phyloP scores from a whole-genome alignment of 2,888 invertebrate genomes.

The Parelbella ahira region DNA sequence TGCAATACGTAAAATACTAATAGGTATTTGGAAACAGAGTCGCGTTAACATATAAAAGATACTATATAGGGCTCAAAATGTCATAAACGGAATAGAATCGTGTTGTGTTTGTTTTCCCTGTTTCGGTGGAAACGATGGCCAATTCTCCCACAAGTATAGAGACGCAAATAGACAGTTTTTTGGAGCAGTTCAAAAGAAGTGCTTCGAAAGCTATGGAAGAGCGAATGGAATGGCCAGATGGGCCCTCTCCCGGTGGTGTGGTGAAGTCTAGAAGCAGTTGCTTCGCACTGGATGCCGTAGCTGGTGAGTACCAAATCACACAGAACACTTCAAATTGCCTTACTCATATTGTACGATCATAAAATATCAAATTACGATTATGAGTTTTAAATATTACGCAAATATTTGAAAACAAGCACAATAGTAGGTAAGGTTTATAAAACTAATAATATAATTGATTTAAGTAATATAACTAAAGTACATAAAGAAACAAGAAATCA shows the following conservation, averaged over 20 bases:
- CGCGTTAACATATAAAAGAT: constrained; percentile 31
- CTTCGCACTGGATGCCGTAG: constrained; percentile 65
- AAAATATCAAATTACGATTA: too few species aligned
- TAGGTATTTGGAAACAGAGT: constrained; percentile 23
- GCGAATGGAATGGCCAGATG: constrained; percentile 75
- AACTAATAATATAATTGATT: too few species aligned
- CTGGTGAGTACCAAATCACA: constrained; percentile 56
- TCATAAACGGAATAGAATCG: constrained; percentile 46
- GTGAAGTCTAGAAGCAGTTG: constrained; percentile 77
- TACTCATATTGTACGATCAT: too few species aligned
- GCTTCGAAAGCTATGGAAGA: constrained; percentile 89
- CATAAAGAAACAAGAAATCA: too few species aligned
- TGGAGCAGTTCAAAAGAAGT: constrained; percentile 90
- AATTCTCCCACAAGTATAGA: constrained; percentile 86
- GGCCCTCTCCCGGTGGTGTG: constrained; percentile 64
- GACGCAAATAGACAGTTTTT: constrained; percentile 91
- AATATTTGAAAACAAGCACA: too few species aligned
- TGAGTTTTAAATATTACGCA: too few species aligned
- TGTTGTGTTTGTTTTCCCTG: constrained; percentile 74
- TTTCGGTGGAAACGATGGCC: constrained; percentile 81
- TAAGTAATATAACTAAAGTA: too few species aligned
- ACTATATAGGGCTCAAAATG: constrained; percentile 47
- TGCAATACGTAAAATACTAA: constrained; percentile 40
- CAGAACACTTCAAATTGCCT: too few species aligned
- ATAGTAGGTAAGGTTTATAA: too few species aligned